Evolutionary conservation across 2,888 invertebrate species (phyloP), one percentile per base, ranked within the genome.

Genomic region (Azorinus chamasolen): DNA sequence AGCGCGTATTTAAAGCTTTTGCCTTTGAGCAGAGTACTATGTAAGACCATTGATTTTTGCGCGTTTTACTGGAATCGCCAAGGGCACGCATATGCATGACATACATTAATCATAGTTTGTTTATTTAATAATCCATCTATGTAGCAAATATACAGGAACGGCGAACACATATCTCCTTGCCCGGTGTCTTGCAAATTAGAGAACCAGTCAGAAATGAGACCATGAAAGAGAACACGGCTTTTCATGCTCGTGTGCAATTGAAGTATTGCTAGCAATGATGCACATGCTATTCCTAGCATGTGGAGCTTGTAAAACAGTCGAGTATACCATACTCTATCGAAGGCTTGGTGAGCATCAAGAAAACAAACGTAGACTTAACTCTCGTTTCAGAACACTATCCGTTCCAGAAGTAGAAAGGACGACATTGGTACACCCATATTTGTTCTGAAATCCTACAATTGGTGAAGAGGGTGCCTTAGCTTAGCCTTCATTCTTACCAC

Each of bases 301-400:
- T 32, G 18, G 6, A 54, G 16, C 32, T 54, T 54, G 18, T 54
- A 54, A 12, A 54, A 32, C 6, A 54, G 54, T 2, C 54, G 27
- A 5, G 22, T 8, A 5, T 54, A 32, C 54, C 54, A 54, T 5
- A 54, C 54, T n/a, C 25, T 22, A 27, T 27, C 54, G 16, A 54
- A 54, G 2, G 54, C 32, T 27, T 27, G 12, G 27, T n/a, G n/a
- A n/a, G n/a, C n/a, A n/a, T n/a, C n/a, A n/a, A n/a, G 16, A 27
- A n/a, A 54, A 16, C 54, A 54, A 18, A 27, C 32, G 18, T 54
- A 27, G 16, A 54, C 14, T 54, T 54, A 27, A 54, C 54, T 54
- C 4, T 54, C 54, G 2, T 27, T 24, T 10, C 25, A 22, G 25
- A 54, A 54, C 5, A 27, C 2, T 27, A 32, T n/a, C 2, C 25